A percentile compares a stretch with the other conserved stretches of the same genome.
Conservation (phyloP, 1,140 invertebrate genomes). For the Aphaenogaster rudis region DNA sequence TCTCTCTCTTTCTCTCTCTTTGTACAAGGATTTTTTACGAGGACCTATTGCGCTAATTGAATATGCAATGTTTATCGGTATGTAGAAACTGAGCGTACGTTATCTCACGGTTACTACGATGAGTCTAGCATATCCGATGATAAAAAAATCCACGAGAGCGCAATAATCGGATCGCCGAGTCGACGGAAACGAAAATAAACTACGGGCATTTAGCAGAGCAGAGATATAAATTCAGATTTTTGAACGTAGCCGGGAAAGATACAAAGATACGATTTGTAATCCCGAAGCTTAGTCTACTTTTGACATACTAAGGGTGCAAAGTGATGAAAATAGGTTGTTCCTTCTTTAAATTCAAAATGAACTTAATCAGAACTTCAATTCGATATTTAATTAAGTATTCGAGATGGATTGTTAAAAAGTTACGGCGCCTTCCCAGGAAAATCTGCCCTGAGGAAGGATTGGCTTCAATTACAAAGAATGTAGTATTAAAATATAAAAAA, state of each 20-base stretch:
- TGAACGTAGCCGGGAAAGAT: conserved; percentile 24
- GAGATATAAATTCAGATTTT: conserved; percentile 13
- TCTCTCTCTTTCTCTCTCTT: conserved; percentile 34
- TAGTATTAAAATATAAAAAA: neutral
- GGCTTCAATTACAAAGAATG: conserved; percentile 17
- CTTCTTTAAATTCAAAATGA: neutral
- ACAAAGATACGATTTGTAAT: conserved; percentile 11
- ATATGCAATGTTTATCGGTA: conserved; percentile 54
- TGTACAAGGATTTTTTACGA: conserved; percentile 59
- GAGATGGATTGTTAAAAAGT: neutral
- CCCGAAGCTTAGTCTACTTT: neutral
- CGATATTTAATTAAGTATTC: neutral
- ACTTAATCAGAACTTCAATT: conserved; percentile 2
- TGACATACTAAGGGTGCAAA: neutral
- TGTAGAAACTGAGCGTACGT: conserved; percentile 49
- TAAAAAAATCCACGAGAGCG: conserved; percentile 36
- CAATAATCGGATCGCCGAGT: conserved; percentile 40
- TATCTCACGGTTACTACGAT: conserved; percentile 15
- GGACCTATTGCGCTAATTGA: conserved; percentile 46
- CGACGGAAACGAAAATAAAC: conserved; percentile 15
- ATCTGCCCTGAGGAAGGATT: conserved; percentile 1
- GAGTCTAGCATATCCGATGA: conserved; percentile 27
- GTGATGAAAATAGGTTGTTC: neutral
- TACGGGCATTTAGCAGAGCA: conserved; percentile 19
- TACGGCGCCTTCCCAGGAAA: neutral